Base-by-base conservation (phyloP, 2,888 invertebrate species). In the Cosmia pyralina region DNA sequence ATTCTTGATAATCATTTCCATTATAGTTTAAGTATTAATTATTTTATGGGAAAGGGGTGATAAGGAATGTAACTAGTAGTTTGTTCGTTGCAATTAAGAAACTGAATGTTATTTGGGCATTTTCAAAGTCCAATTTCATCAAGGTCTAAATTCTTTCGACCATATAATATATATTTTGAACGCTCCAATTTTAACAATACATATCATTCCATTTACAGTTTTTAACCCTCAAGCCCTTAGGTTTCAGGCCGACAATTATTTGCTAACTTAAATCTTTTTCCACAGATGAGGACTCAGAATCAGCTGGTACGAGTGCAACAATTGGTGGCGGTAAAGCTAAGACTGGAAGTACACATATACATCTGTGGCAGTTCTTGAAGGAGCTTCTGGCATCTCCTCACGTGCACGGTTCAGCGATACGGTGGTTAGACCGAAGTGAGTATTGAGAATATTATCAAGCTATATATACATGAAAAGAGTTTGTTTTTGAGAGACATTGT, bases 361-460 rank as follows among this genome's bases (percentile, higher is more conserved):
- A 99, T 93, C 97, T 99, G 63, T 99, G 99, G 99, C 99, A 99
- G 95, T 99, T 99, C 95, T 97, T 99, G 69, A 99, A 99, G 93
- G 99, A 99, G 93, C 97, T 99, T 22, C 97, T 99, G 1, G 97
- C 98, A 34, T 97, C 98, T 67, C 98, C 99, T 0, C 98, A 98
- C 86, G 95, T 97, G 50, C 98, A 99, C 93, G 98, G 99, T 17
- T 98, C 98, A 7, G 99, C 99, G 92, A 99, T 99, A 91, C 98
- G 99, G 91, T 99, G 99, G 99, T 96, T 99, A 88, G 99, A 99
- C 94, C 97, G 99, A 91, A 97, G 97, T 96, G 83, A 95, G 95
- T 95, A 86, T 74, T 41, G 0, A n/a, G 13, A 19, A 22, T n/a
- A 11, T 52, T 52, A 52, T n/a, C 0, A n/a, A 52, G 52, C n/a